Evolutionary conservation across 2,888 invertebrate species (phyloP), one percentile per base, ranked within the genome.

Genomic region (Nebria salina): DNA sequence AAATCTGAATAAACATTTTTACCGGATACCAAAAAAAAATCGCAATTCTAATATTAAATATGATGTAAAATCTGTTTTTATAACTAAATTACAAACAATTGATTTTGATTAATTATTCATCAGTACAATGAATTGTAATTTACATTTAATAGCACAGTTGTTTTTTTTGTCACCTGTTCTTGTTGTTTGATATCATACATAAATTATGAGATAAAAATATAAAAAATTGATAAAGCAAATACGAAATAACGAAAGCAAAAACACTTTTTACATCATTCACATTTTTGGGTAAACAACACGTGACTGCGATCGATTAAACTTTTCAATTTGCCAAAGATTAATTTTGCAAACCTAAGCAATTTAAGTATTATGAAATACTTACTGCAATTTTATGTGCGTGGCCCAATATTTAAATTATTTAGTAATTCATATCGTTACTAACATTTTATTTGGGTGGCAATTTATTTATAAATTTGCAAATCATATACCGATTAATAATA

Each of bases 181-280:
- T 54, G 54, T 54, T 54, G 8, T 54, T 54, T 54, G 54, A 54
- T 54, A 54, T 34, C 5, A 34, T 54, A 13, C 54, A 54, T 54
- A 54, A 8, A 54, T 54, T 54, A 54, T 8, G 54, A 54, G 54
- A 54, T 54, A 54, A 54, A 54, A 13, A 13, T 11, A 54, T 54
- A 54, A 54, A 54, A 54, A 54, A 54, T 54, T 54, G 54, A 54
- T 54, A 54, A 11, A 54, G 54, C 4, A 54, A 54, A 54, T 54
- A 54, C 54, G 54, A 54, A 54, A 54, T 54, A 54, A 54, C 54
- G 54, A 54, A 54, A 54, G 54, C 54, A 54, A 25, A 25, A 25
- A 70, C 70, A 70, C 25, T 70, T 70, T 70, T 70, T 70, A 34
- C 70, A 70, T 70, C 70, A 70, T 70, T 70, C 70, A 70, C 2